Percentiles rank a stretch among this genome's conserved stretches.
phyloP scores from a whole-genome alignment of 2,888 invertebrate species.

The Schizotus pectinicornis region DNA sequence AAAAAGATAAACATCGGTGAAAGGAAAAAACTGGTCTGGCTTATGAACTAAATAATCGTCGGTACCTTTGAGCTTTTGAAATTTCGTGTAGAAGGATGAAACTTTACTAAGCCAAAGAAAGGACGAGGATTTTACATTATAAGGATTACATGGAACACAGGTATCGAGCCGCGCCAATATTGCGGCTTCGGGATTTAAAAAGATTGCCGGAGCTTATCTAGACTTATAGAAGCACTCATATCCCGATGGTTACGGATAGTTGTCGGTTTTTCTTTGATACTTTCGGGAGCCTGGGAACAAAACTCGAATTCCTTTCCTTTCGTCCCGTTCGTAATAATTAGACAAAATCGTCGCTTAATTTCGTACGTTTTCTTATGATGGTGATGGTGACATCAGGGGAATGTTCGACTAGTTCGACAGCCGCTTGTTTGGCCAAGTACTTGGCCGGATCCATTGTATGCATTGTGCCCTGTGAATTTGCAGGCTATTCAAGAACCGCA shows the following conservation, averaged over 20 bases:
- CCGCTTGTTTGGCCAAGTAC: neutral
- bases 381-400: no score
- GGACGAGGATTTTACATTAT: slow-evolving; percentile 59
- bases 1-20: neutral
- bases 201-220: slow-evolving; percentile 57
- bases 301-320: neutral
- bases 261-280: slow-evolving; percentile 29
- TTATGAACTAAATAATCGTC: slow-evolving; percentile 54
- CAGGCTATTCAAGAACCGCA: slow-evolving; percentile 37
- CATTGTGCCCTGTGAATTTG: slow-evolving; percentile 43
- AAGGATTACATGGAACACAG: slow-evolving; percentile 55
- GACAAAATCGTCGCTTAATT: neutral
- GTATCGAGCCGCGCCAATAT: slow-evolving; percentile 53
- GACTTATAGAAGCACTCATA: slow-evolving; percentile 54
- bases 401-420: no score
- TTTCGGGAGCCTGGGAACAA: no score
- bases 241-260: slow-evolving; percentile 44
- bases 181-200: slow-evolving; percentile 54
- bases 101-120: slow-evolving; percentile 54
- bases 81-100: slow-evolving; percentile 55
- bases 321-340: neutral
- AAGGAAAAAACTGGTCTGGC: slow-evolving; percentile 25
- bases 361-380: neutral
- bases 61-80: slow-evolving; percentile 53
- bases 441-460: neutral